Evolutionary conservation across 2,113 vertebrate genomes (phyloP).

Genomic region (Poeciliopsis retropinna): DNA sequence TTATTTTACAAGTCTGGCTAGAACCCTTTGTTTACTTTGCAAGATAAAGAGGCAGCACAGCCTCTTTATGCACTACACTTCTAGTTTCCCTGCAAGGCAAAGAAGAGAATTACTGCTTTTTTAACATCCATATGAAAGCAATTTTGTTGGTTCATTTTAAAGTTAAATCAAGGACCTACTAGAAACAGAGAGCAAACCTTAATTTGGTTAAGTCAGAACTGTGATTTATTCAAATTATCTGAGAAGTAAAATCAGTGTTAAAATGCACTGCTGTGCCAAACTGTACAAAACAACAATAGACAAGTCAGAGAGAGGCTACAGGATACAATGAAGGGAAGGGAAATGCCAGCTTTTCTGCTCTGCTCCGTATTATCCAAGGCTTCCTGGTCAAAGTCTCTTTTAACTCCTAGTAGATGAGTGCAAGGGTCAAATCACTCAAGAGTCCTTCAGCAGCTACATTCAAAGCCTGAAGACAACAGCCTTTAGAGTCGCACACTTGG

Average conservation of each 20-base stretch:
- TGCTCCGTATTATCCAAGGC: conserved; percentile 54
- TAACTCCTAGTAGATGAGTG: conserved; percentile 24
- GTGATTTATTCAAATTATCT: not conserved
- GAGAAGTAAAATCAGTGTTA: not conserved
- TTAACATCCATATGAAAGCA: not conserved
- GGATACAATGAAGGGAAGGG: conserved; percentile 65
- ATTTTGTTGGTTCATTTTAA: not conserved
- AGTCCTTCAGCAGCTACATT: conserved; percentile 2
- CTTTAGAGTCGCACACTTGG: not conserved
- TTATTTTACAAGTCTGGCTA: conserved; percentile 38
- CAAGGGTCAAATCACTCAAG: conserved; percentile 66
- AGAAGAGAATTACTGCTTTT: conserved; percentile 39
- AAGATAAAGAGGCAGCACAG: conserved; percentile 22
- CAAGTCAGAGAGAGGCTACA: conserved; percentile 27
- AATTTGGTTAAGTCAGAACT: not conserved
- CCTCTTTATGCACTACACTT: conserved; percentile 24
- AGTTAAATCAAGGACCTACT: conserved; percentile 1
- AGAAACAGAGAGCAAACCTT: not conserved
- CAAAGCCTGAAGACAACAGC: conserved; percentile 15
- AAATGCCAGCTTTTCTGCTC: conserved; percentile 60
- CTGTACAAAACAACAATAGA: not conserved
- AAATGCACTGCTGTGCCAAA: not conserved
- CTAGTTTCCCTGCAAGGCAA: conserved; percentile 22
- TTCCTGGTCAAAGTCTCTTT: conserved; percentile 52
- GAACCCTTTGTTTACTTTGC: conserved; percentile 33